Conservation (phyloP, 92 coral and sea anemone genomes). For the Desmophyllum pertusum region DNA sequence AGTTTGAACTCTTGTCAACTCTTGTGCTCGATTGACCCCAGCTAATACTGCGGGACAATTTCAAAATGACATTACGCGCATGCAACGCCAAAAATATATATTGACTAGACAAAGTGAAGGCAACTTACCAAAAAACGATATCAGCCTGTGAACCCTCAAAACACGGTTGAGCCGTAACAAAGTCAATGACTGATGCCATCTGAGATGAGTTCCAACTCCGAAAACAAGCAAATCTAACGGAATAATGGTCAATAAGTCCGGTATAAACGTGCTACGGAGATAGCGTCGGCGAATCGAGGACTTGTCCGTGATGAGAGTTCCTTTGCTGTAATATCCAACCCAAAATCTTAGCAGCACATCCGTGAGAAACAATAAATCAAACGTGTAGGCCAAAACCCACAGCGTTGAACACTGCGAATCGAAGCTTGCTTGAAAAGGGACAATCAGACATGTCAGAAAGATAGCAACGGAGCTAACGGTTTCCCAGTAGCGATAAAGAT, state of each 20-base stretch:
- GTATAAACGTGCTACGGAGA: constrained; percentile 60
- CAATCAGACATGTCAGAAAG: constrained; percentile 66
- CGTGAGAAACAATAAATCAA: constrained; percentile 64
- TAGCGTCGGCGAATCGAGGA: constrained; percentile 63
- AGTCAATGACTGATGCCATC: constrained; percentile 65
- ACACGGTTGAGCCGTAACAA: constrained; percentile 73
- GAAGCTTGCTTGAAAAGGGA: constrained; percentile 84
- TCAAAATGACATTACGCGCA: background rate
- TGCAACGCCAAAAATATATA: no score
- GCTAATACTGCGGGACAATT: background rate
- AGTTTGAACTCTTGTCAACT: no score
- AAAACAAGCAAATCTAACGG: constrained; percentile 72
- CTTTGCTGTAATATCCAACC: constrained; percentile 75
- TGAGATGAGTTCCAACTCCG: constrained; percentile 27
- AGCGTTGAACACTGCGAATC: constrained; percentile 41
- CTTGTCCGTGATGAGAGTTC: constrained; percentile 69
- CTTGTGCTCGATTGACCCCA: no score
- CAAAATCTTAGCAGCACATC: constrained; percentile 67
- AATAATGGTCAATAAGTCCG: constrained; percentile 63
- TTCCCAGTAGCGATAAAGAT: constrained; percentile 71
- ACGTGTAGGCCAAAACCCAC: constrained; percentile 68
- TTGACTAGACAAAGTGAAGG: background rate
- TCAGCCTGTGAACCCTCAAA: constrained; percentile 66
- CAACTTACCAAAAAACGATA: constrained; percentile 75
- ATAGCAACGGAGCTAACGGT: constrained; percentile 43